Base-by-base conservation (phyloP, 2,113 vertebrate species). In the Taxidea taxus region DNA sequence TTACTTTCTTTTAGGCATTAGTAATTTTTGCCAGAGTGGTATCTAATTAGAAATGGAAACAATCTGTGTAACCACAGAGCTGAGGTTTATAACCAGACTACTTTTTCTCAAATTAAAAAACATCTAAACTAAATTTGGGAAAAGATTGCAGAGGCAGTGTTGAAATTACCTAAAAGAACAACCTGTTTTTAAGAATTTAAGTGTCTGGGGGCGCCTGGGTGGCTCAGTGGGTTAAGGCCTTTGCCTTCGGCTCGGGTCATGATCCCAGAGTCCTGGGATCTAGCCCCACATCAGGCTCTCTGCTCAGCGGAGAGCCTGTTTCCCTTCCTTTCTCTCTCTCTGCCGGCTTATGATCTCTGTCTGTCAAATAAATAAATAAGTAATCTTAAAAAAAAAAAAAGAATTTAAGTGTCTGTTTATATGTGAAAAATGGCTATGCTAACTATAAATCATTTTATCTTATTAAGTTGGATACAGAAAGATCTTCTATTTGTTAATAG, bases 141-240 rank as follows among this genome's bases (percentile, higher is more conserved):
- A 89, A 91, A 93, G 47, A 75, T n/a, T 87, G 23, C 16, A 75
- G 29, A 94, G 1, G 11, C 74, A 83, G 70, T 62, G 14, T 56
- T 95, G 20, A 87, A 91, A 97, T 90, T 87, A 91, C 37, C 54
- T 92, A 91, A 93, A 85, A 95, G 56, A 95, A 95, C 37, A 93
- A 87, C 10, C 47, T 77, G 29, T 87, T 96, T 97, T 83, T 56
- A 95, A 95, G 64, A 78, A 91, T 11, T 81, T 47, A 90, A 39
- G 5, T 84, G 11, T 44, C 25, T 74, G 3, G n/a, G n/a, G n/a
- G n/a, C n/a, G n/a, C n/a, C n/a, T n/a, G n/a, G n/a, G n/a, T n/a
- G n/a, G n/a, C n/a, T n/a, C n/a, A n/a, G n/a, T n/a, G n/a, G n/a
- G n/a, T n/a, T n/a, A n/a, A n/a, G n/a, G n/a, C n/a, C n/a, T n/a